A percentile compares a stretch with the other conserved stretches of the same genome.
These are phyloP conservation scores for Aradus depressus DNA, from an alignment of 2,888 invertebrate genomes.

Conservation along the genomic window DNA sequence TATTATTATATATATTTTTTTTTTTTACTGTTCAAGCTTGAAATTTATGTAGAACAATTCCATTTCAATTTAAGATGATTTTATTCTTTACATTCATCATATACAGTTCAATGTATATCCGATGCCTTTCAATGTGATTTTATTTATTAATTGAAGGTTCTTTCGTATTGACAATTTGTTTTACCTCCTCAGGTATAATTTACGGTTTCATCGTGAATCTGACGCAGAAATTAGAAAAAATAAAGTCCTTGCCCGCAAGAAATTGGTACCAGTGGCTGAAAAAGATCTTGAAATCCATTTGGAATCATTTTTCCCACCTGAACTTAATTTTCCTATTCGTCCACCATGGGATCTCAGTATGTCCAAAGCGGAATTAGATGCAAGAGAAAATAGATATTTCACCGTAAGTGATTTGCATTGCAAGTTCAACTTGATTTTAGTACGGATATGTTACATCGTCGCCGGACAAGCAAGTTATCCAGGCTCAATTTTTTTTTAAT, in stretches of 20 bases:
- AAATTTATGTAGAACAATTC: too few relatives aligned
- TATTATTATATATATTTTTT: neutral
- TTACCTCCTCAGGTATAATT: constrained; percentile 46
- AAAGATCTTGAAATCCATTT: constrained; percentile 56
- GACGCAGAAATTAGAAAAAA: constrained; percentile 57
- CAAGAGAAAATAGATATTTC: constrained; percentile 50
- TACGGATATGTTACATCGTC: too few relatives aligned
- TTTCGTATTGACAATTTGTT: neutral
- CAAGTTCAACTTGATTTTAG: too few relatives aligned
- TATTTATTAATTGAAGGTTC: neutral
- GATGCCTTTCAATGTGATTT: too few relatives aligned
- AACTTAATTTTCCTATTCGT: constrained; percentile 67
- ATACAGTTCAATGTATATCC: too few relatives aligned
- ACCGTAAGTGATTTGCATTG: constrained; percentile 13
- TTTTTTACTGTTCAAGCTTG: too few relatives aligned
- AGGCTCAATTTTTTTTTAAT: too few relatives aligned
- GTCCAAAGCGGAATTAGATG: constrained; percentile 59
- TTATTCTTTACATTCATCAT: too few relatives aligned
- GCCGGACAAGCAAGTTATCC: too few relatives aligned
- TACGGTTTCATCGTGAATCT: constrained; percentile 73
- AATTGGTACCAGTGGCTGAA: constrained; percentile 45
- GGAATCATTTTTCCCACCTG: constrained; percentile 53
- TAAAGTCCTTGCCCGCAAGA: constrained; percentile 53
- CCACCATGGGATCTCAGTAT: constrained; percentile 76
- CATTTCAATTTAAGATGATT: too few relatives aligned